Evolutionary conservation across 2,113 vertebrate species (phyloP), one percentile per base, ranked within the genome.

Genomic region (Hemicordylus capensis): DNA sequence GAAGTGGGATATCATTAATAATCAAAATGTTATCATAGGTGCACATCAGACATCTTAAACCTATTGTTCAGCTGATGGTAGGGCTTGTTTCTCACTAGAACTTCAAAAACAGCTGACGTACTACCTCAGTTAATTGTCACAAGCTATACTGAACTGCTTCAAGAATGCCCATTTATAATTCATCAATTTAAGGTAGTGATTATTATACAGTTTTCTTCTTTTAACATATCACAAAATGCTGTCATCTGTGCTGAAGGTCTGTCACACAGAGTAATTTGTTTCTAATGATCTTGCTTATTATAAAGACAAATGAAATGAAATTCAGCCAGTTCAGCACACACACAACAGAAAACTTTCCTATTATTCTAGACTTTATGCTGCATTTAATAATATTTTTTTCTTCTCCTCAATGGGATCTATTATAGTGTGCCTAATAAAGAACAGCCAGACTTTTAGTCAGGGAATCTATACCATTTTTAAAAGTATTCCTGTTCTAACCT

Each of bases 41-140:
- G 85, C 85, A 58, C 66, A 5, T 87, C 67, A 67, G 37, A 28
- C 90, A 93, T 44, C 19, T 22, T 72, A 7, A 28, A 4, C 0
- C 78, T 93, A 91, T 46, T 88, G 54, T 90, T n/a, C 51, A 12
- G 28, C 34, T 77, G 37, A 9, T 88, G 81, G 58, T 88, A 81
- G 37, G 85, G 3, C 3, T 88, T 70, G 1, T 2, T 86, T 80
- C 24, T 78, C 66, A 64, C 39, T 46, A 80, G 63, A 54, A 63
- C 4, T 5, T 72, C 76, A 56, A 74, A 86, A 88, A 85, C 1
- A 44, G 8, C 63, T 83, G 81, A 64, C 20, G 39, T n/a, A 37
- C 11, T 74, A 56, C 79, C 39, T 85, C 73, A 87, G 80, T 86
- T 84, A 69, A 2, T 37, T 86, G 72, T 34, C 31, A 70, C 72